A percentile compares a stretch with the other conserved stretches of the same genome.
These are phyloP conservation scores for Phyllopteryx taeniolatus DNA, from an alignment of 2,113 vertebrate species.

Conservation along the genomic window DNA sequence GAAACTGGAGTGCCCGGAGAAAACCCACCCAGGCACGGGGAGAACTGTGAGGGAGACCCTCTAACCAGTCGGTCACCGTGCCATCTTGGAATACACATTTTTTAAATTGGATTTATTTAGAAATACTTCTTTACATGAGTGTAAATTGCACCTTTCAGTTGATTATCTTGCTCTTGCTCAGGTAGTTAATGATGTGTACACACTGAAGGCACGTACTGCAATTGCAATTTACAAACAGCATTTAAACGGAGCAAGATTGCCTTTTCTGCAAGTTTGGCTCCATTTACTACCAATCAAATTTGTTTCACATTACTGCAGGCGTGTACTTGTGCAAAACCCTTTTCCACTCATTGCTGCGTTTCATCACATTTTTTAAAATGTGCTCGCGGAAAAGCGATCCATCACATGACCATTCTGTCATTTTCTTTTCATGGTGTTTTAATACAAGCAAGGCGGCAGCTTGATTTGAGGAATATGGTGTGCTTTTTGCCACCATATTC, in stretches of 20 bases:
- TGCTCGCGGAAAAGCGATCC: neutral
- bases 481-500: neutral
- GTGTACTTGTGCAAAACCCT: neutral
- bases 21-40: too few relatives aligned
- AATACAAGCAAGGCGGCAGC: neutral
- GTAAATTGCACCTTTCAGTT: neutral
- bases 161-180: neutral
- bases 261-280: constrained; percentile 20
- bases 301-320: constrained; percentile 2
- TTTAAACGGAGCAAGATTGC: constrained; percentile 23
- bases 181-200: neutral
- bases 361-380: neutral
- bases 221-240: constrained; percentile 27
- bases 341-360: neutral
- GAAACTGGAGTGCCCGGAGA: too few relatives aligned
- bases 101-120: too few relatives aligned
- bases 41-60: too few relatives aligned
- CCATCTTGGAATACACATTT: too few relatives aligned
- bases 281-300: constrained; percentile 22
- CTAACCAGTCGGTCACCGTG: too few relatives aligned
- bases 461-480: neutral
- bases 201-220: neutral
- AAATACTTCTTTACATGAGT: neutral
- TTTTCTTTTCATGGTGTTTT: constrained; percentile 1
- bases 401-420: neutral